Evolutionary conservation across 2,888 invertebrate species (phyloP), one percentile per base, ranked within the genome.

Genomic region (Drosophila barbarae): DNA sequence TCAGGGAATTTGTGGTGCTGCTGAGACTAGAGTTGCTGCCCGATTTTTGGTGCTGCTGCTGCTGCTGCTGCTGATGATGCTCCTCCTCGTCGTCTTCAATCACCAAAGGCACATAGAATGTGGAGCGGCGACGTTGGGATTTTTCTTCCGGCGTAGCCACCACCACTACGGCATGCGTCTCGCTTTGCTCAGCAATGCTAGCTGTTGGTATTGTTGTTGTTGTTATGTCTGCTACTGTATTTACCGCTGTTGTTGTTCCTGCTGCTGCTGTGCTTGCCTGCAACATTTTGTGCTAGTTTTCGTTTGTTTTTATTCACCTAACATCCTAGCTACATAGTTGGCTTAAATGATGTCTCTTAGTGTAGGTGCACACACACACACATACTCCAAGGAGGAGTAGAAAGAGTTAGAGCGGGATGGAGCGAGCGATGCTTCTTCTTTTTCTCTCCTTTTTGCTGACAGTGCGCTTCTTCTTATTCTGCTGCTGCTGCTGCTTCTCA

Each of bases 21-120:
- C 77, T 79, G 3, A 77, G 41, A 38, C 77, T 79, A 1, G 69
- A 71, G 44, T 74, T 75, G 51, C 70, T 80, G 54, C 72, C 72
- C 1, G 59, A 47, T 61, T 69, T 66, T n/a, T 65, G 51, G 21
- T 54, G 52, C 28, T 54, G 52, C 23, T 53, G 51, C n/a, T 54
- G 52, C 23, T 53, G 51, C n/a, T 54, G 52, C 28, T 54, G 21
- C 21, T 21, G 21, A 21, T 53, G 55, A 2, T 41, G 39, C 13
- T 41, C 34, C 30, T 58, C 58, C 23, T 74, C 75, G 65, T 86
- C 85, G 87, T 87, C 87, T 56, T 89, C 89, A 32, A 88, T 88
- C 9, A 89, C 87, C 75, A 94, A 90, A 73, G 94, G 93, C 72
- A 94, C 93, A 89, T 94, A 94, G 89, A 94, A 94, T 73, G 94